Evolutionary conservation across 2,797 vertebrate species (phyloP).

Genomic region (Sebastes vulpes): DNA sequence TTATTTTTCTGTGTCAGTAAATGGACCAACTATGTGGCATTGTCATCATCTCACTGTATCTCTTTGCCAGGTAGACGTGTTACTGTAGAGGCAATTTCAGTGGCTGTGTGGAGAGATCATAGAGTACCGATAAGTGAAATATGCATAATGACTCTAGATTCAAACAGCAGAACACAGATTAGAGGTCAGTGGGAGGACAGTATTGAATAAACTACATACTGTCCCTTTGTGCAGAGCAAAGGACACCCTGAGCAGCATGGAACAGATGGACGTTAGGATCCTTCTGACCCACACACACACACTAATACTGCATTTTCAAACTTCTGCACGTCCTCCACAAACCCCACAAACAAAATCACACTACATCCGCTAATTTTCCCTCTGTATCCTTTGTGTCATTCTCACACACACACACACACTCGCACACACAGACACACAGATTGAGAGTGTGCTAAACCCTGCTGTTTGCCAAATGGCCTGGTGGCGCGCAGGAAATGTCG

Average conservation of each 20-base stretch:
- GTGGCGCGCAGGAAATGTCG: conserved; percentile 54
- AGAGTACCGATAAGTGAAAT: background rate
- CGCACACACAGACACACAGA: conserved; percentile 1
- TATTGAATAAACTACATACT: conserved; percentile 6
- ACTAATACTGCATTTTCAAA: background rate
- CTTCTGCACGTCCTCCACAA: background rate
- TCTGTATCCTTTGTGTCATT: background rate
- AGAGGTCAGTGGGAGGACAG: conserved; percentile 19
- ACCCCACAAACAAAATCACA: conserved; percentile 6
- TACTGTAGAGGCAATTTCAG: background rate
- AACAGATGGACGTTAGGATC: conserved; percentile 5
- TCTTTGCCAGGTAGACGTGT: background rate
- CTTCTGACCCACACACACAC: background rate
- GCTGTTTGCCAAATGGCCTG: conserved; percentile 73
- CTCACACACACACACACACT: background rate
- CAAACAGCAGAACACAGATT: background rate
- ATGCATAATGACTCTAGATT: background rate
- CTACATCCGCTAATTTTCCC: background rate
- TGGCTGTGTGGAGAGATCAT: background rate
- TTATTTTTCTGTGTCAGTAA: background rate
- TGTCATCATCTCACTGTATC: background rate
- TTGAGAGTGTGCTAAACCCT: conserved; percentile 44
- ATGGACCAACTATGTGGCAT: background rate
- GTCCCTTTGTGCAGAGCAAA: conserved; percentile 9
- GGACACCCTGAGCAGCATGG: conserved; percentile 25